These are phyloP conservation scores for Perca flavescens DNA, from an alignment of 2,113 vertebrate genomes.

Conservation along the genomic window DNA sequence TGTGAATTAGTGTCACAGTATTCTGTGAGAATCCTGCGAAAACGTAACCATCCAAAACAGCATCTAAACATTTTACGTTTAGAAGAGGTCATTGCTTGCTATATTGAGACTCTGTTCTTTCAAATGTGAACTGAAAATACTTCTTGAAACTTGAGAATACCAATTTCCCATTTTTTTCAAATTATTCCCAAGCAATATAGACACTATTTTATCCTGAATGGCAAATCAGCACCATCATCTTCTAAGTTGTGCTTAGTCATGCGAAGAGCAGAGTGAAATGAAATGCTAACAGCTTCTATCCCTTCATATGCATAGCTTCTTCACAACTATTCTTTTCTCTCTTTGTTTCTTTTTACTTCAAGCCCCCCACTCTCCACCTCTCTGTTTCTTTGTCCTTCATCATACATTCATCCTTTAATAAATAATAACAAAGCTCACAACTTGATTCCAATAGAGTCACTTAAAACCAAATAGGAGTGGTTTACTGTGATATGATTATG, in stretches of 20 bases:
- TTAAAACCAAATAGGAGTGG: neutral
- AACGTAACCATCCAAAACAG: constrained; percentile 2
- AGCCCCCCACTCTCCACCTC: no score
- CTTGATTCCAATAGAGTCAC: neutral
- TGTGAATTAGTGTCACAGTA: neutral
- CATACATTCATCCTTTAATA: neutral
- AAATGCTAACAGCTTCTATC: constrained; percentile 20
- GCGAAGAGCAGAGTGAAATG: constrained; percentile 11
- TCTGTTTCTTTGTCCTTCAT: neutral
- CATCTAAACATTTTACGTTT: constrained; percentile 28
- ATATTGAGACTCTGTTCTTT: constrained; percentile 25
- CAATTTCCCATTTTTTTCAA: constrained; percentile 41
- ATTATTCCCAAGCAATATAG: neutral
- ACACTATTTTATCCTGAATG: constrained; percentile 18
- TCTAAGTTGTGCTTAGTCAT: constrained; percentile 34
- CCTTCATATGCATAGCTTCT: neutral
- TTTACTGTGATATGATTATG: neutral
- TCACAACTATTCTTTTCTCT: neutral
- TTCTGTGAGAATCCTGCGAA: constrained; percentile 10
- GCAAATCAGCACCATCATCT: constrained; percentile 17
- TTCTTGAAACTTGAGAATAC: neutral
- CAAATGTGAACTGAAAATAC: constrained; percentile 23
- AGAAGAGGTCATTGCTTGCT: constrained; percentile 49
- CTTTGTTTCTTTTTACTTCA: neutral
- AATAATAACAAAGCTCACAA: constrained; percentile 5